Evolutionary conservation across 1,140 invertebrate species (phyloP).

Genomic region (Magallana angulata): DNA sequence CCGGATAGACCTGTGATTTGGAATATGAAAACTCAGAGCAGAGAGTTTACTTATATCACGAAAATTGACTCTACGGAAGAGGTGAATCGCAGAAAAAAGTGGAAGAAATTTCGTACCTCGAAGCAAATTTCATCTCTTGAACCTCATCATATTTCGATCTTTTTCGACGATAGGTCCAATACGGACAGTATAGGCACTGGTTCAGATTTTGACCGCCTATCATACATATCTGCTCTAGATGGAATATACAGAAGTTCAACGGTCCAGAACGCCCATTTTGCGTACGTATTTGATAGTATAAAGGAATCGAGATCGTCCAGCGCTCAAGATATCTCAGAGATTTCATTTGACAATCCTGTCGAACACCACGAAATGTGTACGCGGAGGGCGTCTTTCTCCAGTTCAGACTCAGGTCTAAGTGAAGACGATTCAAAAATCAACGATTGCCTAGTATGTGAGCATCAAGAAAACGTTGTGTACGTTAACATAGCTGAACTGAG

Average conservation of each 20-base stretch:
- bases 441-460: neutral
- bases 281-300: neutral
- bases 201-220: conserved; percentile 11
- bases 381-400: neutral
- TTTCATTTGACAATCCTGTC: neutral
- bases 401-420: conserved; percentile 16
- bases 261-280: neutral
- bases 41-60: neutral
- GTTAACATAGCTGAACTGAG: conserved; percentile 8
- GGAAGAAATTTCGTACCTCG: neutral
- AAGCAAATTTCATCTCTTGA: neutral
- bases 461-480: conserved; percentile 12
- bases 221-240: conserved; percentile 16
- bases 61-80: conserved; percentile 1
- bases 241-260: conserved; percentile 9
- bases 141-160: neutral
- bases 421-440: conserved; percentile 3
- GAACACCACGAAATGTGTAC: neutral
- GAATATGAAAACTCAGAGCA: neutral
- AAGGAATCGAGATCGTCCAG: neutral
- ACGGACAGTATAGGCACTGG: neutral
- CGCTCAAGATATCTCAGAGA: neutral
- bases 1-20: conserved; percentile 6
- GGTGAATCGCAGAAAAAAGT: neutral
- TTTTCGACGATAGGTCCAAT: conserved; percentile 16